Percentiles rank a stretch among this genome's conserved stretches.
Conservation (phyloP, 64 coral and sea anemone genomes). For the Porites australiensis region DNA sequence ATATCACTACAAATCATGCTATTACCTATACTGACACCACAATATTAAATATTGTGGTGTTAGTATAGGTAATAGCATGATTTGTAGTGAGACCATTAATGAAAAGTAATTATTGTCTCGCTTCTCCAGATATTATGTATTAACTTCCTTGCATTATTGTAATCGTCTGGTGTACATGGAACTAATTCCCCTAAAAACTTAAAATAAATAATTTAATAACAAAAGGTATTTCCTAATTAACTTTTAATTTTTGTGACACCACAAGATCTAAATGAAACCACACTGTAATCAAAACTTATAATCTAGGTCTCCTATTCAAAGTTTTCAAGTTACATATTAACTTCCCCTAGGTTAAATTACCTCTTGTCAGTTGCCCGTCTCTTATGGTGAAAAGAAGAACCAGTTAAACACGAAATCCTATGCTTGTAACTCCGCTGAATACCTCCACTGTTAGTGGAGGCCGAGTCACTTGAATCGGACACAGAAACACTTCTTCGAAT, state of each 20-base stretch:
- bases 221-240: conserved; percentile 26
- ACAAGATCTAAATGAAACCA: neutral
- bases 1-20: too few relatives aligned
- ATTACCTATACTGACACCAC: too few relatives aligned
- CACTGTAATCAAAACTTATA: neutral
- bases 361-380: conserved; percentile 85
- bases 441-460: conserved; percentile 19
- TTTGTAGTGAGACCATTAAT: too few relatives aligned
- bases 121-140: too few relatives aligned
- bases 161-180: neutral
- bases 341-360: conserved; percentile 13
- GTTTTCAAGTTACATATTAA: neutral
- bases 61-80: too few relatives aligned
- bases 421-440: conserved; percentile 26
- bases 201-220: conserved; percentile 1
- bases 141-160: too few relatives aligned
- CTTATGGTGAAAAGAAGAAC: conserved; percentile 69
- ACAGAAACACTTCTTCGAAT: conserved; percentile 70
- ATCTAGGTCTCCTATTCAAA: neutral
- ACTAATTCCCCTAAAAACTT: neutral
- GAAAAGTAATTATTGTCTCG: too few relatives aligned
- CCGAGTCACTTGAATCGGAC: conserved; percentile 67
- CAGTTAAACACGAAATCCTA: conserved; percentile 58
- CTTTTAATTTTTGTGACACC: conserved; percentile 20
- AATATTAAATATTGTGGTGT: too few relatives aligned